These are phyloP conservation scores for Heliocidaris tuberculata DNA, from an alignment of 35 echinoderm and acorn worm genomes.

Conservation along the genomic window DNA sequence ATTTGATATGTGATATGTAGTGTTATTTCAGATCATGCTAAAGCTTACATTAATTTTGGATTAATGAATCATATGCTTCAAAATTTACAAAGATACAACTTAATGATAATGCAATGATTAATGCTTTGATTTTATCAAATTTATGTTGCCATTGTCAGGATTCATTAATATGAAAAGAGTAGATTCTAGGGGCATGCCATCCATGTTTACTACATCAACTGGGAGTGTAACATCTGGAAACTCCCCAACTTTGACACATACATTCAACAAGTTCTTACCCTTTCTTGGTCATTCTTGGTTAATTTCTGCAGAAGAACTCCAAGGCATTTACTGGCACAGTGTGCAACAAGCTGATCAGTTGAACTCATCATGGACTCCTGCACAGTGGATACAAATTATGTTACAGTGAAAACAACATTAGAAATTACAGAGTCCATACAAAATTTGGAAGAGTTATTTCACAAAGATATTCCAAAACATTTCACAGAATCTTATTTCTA, in stretches of 20 bases:
- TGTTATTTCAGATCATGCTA: neutral
- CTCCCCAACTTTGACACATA: too few relatives aligned
- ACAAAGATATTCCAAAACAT: too few relatives aligned
- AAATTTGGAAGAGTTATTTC: too few relatives aligned
- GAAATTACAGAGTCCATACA: too few relatives aligned
- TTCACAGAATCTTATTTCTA: too few relatives aligned
- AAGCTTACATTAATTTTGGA: too few relatives aligned
- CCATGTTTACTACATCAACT: neutral
- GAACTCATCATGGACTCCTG: neutral
- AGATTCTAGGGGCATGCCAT: neutral
- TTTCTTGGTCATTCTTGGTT: neutral
- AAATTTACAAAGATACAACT: neutral
- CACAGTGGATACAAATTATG: neutral
- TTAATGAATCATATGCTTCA: neutral
- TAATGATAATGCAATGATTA: neutral
- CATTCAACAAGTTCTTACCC: neutral
- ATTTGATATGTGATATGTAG: neutral
- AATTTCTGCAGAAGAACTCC: neutral
- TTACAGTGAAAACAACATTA: too few relatives aligned
- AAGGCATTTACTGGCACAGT: neutral
- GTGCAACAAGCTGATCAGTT: slow-evolving; percentile 6
- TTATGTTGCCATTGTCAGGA: neutral
- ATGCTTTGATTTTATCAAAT: neutral
- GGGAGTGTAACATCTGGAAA: neutral
- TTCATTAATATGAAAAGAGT: neutral